Percentiles rank a stretch among this genome's conserved stretches.
Evolutionary conservation across 2,888 invertebrate genomes (phyloP).

Genomic region (Cataglyphis cursor): DNA sequence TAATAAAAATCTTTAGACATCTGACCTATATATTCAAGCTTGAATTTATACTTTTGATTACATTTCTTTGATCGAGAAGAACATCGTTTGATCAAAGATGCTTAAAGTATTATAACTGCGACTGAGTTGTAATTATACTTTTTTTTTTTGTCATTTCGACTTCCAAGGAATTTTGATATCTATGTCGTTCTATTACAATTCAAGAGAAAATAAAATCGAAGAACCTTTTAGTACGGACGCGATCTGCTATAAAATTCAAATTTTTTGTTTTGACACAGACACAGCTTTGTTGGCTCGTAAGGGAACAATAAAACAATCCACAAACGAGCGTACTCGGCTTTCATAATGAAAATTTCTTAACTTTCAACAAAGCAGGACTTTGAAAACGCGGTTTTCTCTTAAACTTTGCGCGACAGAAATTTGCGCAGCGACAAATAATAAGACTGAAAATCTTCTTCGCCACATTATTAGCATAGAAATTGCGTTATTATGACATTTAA

Average conservation of each 20-base stretch:
- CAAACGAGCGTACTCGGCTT: slow-evolving; percentile 8
- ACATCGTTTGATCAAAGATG: neutral
- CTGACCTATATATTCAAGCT: neutral
- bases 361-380: slow-evolving; percentile 35
- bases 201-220: slow-evolving; percentile 6
- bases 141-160: neutral
- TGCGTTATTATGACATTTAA: slow-evolving; percentile 18
- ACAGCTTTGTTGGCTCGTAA: slow-evolving; percentile 34
- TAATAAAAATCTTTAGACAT: neutral
- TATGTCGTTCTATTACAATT: slow-evolving; percentile 7
- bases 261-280: slow-evolving; percentile 14
- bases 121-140: neutral
- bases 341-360: slow-evolving; percentile 49
- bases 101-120: neutral
- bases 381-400: slow-evolving; percentile 9
- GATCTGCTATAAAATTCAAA: slow-evolving; percentile 2
- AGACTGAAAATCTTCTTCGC: slow-evolving; percentile 9
- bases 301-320: slow-evolving; percentile 46
- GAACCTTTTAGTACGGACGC: neutral
- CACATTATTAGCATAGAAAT: neutral
- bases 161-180: slow-evolving; percentile 13
- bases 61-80: neutral
- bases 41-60: neutral
- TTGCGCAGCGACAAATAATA: slow-evolving; percentile 15
- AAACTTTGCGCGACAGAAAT: slow-evolving; percentile 42